Evolutionary conservation across 2,888 invertebrate species (phyloP), one percentile per base, ranked within the genome.

Genomic region (Dryocosmus kuriphilus): DNA sequence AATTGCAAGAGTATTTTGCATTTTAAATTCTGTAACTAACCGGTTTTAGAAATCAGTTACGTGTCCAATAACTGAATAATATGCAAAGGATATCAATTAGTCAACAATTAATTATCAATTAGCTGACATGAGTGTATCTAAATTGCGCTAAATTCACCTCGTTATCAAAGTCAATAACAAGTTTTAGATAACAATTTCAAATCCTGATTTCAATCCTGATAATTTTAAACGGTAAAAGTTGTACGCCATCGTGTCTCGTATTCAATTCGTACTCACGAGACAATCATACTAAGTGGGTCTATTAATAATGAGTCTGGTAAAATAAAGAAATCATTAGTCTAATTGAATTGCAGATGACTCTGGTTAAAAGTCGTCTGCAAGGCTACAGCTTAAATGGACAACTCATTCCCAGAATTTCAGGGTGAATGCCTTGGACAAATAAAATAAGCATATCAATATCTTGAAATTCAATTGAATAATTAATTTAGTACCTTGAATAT

Each of bases 221-320:
- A 83, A 83, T 84, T 83, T 81, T 76, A 86, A 86, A 85, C 84
- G 84, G 84, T 85, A 79, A 84, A 84, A 86, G 84, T 83, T 81
- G 79, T 81, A 76, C 75, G 76, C 75, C 78, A 76, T 80, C 77
- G 57, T 81, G 24, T 51, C 30, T 41, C 41, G 41, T 46, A n/a
- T 41, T 51, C 30, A 71, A 71, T 51, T 71, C 46, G n/a, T n/a
- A n/a, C 16, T 11, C 81, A 82, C 84, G 78, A 81, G 82, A 79
- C 85, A 88, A 89, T 89, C 86, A 83, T 83, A 76, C 82, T 85
- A 85, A 88, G 85, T 85, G 86, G 85, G 76, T 84, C 84, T 83
- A 86, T 88, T 86, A 84, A 87, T 85, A 85, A 79, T 78, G 74
- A 77, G 78, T 84, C 80, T 77, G 80, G 76, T 79, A 83, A 82